These are phyloP conservation scores for Astropecten irregularis DNA, from an alignment of 53 echinoderm and acorn worm species.

Conservation along the genomic window DNA sequence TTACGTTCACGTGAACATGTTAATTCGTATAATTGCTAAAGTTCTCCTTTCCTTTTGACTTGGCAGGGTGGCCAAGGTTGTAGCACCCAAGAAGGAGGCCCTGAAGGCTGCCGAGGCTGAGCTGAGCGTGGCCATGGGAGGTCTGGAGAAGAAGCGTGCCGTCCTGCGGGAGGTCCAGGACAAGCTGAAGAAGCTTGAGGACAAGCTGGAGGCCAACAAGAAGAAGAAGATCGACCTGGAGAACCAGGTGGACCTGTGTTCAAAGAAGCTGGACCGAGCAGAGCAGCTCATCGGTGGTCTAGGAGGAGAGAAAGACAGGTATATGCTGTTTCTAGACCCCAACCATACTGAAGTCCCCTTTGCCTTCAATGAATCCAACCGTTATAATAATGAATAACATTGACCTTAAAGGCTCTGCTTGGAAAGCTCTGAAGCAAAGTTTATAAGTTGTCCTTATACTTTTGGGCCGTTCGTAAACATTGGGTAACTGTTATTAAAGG, in stretches of 20 bases:
- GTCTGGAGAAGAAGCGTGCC: constrained; percentile 90
- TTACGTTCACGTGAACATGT: too few species aligned
- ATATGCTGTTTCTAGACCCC: too few species aligned
- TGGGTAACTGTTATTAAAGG: too few species aligned
- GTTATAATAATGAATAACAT: too few species aligned
- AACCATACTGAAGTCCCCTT: too few species aligned
- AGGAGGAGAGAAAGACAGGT: constrained; percentile 99
- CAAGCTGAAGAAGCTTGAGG: constrained; percentile 90
- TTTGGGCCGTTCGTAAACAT: too few species aligned
- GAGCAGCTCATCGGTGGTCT: constrained; percentile 98
- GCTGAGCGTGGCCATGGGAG: constrained; percentile 85
- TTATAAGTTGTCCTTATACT: too few species aligned
- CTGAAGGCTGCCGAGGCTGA: constrained; percentile 87
- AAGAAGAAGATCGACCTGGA: constrained; percentile 99
- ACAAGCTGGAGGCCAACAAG: constrained; percentile 98
- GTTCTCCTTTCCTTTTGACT: too few species aligned
- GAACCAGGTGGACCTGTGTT: constrained; percentile 95
- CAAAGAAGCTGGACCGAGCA: constrained; percentile 97
- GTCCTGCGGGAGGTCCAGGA: constrained; percentile 93
- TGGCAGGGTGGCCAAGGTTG: constrained; percentile 99
- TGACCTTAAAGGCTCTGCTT: too few species aligned
- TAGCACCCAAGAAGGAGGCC: constrained; percentile 93
- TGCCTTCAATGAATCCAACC: too few species aligned
- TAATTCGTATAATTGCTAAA: too few species aligned
- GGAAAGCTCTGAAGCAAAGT: too few species aligned